Conservation (phyloP, 2,888 invertebrate species). For the Noctua comes region DNA sequence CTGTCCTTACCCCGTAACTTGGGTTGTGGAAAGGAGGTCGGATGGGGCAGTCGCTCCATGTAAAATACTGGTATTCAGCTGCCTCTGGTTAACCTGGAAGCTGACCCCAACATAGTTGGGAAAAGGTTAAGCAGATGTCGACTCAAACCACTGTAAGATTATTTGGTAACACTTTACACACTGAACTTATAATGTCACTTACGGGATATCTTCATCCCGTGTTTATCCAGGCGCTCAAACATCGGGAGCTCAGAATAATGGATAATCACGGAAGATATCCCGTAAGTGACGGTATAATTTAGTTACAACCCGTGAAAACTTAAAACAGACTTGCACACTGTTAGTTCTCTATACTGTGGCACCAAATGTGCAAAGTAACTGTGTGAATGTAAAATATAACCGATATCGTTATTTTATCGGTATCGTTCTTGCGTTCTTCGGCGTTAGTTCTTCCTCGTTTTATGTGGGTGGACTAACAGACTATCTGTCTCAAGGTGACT, state of each 20-base stretch:
- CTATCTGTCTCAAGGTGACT: not conserved
- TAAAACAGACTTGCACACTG: not conserved
- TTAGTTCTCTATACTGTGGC: slow-evolving; percentile 7
- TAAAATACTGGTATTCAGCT: not conserved
- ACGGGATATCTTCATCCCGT: too few relatives aligned
- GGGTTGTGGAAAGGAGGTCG: too few relatives aligned
- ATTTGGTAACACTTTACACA: slow-evolving; percentile 1
- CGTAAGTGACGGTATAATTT: too few relatives aligned
- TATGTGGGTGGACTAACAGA: not conserved
- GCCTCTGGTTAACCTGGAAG: not conserved
- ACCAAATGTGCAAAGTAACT: not conserved
- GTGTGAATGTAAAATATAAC: slow-evolving; percentile 18
- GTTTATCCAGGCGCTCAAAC: too few relatives aligned
- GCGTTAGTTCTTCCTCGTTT: slow-evolving; percentile 3
- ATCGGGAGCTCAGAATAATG: too few relatives aligned
- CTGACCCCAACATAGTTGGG: not conserved
- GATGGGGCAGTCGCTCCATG: not conserved
- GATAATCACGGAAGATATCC: too few relatives aligned
- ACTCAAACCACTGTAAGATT: not conserved
- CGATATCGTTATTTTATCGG: slow-evolving; percentile 12
- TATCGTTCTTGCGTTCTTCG: not conserved
- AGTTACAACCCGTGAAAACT: too few relatives aligned
- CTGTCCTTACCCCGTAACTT: not conserved
- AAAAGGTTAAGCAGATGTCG: not conserved
- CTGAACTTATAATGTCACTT: not conserved